Base-by-base conservation (phyloP, 1,140 invertebrate genomes). In the Ceratitis capitata region DNA sequence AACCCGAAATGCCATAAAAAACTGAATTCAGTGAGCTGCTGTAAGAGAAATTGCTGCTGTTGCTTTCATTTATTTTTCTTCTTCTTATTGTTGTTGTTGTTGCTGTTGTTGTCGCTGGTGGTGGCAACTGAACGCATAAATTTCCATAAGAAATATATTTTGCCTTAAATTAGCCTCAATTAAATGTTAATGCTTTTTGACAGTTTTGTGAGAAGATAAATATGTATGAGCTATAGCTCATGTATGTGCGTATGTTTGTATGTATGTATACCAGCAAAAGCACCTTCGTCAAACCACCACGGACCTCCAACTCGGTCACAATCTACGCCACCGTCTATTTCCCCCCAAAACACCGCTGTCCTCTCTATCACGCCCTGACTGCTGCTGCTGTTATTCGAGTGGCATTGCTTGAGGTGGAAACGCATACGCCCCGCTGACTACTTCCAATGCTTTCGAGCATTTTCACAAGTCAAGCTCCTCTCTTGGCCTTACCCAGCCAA, bases 121-220 rank as follows among this genome's bases (percentile, higher is more conserved):
- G 69, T 78, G 69, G 39, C 69, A 78, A 78, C 69, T 78, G 69
- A 87, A 87, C 88, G 89, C 88, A 90, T 90, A 90, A 89, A 90
- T 90, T 90, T 86, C 88, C 89, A 90, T 90, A 85, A 85, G 84
- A 85, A 85, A 85, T 85, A 85, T 90, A 85, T 90, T 90, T 90
- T 89, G 89, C 89, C 89, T 91, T 91, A 91, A 91, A 91, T 91
- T 91, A 91, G 90, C 90, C 90, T 91, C 90, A 91, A 91, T 91
- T 91, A 91, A 91, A 91, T 91, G 90, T 91, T 91, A 91, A 91
- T 91, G 90, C 90, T 90, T 91, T 91, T 91, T 91, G 90, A 91
- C 90, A 91, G 90, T 89, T 91, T 87, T 90, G 16, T 83, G 82
- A 83, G 82, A 83, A 51, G 82, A 83, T 83, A 83, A 83, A 83